Percentiles rank a stretch among this genome's conserved stretches.
Conservation (phyloP, 2,113 vertebrate genomes). For the Pholis gunnellus region DNA sequence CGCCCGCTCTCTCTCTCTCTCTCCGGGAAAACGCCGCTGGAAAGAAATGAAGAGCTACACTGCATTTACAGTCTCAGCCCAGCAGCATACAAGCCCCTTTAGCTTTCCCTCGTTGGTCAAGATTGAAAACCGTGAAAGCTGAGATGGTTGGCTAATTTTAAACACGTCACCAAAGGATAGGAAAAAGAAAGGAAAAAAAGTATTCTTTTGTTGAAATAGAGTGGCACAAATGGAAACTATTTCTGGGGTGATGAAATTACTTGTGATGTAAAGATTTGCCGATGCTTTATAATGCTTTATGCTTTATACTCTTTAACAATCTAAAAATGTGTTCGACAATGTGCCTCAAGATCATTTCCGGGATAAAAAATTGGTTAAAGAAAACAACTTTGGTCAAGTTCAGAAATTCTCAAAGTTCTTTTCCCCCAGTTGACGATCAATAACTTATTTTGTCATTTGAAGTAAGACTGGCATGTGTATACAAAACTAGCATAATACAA, state of each 20-base stretch:
- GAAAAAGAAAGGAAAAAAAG: background rate
- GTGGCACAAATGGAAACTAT: background rate
- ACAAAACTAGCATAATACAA: background rate
- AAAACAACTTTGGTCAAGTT: background rate
- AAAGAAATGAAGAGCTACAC: constrained; percentile 29
- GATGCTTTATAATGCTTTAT: too few species aligned
- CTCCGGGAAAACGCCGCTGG: constrained; percentile 20
- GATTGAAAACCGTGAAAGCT: constrained; percentile 15
- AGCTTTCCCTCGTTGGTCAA: background rate
- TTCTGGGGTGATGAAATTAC: background rate
- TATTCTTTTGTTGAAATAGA: background rate
- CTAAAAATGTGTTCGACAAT: background rate
- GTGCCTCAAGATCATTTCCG: background rate
- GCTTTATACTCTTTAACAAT: background rate
- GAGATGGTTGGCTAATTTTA: constrained; percentile 2
- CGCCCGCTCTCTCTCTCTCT: background rate
- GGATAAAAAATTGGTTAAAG: background rate
- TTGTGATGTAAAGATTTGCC: background rate
- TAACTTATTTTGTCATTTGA: background rate
- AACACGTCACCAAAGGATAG: background rate
- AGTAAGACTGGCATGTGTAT: background rate
- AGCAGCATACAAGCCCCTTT: background rate
- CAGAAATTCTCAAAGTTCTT: background rate
- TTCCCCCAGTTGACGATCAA: background rate
- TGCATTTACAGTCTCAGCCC: background rate